These are phyloP conservation scores for Melanchra persicariae DNA, from an alignment of 2,888 invertebrate species.

Conservation along the genomic window DNA sequence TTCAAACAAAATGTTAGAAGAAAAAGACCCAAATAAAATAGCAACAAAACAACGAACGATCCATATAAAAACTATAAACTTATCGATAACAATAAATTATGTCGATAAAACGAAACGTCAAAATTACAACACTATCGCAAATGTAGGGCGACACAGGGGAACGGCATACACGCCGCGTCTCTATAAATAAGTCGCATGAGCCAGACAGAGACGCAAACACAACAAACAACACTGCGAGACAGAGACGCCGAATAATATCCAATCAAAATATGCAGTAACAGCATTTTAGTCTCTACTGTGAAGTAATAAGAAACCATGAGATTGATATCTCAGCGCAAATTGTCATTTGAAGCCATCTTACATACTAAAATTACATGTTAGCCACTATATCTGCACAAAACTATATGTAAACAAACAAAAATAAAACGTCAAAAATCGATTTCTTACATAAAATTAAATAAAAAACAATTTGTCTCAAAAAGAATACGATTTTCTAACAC, in stretches of 20 bases:
- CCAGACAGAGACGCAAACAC: constrained; percentile 74
- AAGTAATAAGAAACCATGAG: constrained; percentile 65
- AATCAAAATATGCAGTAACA: constrained; percentile 65
- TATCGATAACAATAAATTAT: constrained; percentile 51
- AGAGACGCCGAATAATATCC: constrained; percentile 72
- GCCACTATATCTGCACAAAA: constrained; percentile 33
- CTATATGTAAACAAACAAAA: constrained; percentile 38
- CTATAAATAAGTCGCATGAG: constrained; percentile 83
- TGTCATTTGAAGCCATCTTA: constrained; percentile 62
- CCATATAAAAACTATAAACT: constrained; percentile 20
- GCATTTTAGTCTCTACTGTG: constrained; percentile 71
- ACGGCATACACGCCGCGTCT: constrained; percentile 75
- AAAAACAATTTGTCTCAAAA: constrained; percentile 18
- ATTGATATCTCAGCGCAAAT: constrained; percentile 56
- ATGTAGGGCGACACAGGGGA: constrained; percentile 85
- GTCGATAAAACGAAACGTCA: constrained; percentile 62
- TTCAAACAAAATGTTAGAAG: not conserved
- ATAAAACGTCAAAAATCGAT: constrained; percentile 25
- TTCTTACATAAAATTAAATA: constrained; percentile 5
- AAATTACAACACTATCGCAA: constrained; percentile 76
- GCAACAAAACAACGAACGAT: not conserved
- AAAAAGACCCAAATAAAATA: not conserved
- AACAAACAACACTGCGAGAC: constrained; percentile 68
- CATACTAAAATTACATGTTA: constrained; percentile 49
- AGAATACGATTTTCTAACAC: constrained; percentile 13